Evolutionary conservation across 2,797 vertebrate genomes (phyloP), one percentile per base, ranked within the genome.

Genomic region (Myotis planiceps): DNA sequence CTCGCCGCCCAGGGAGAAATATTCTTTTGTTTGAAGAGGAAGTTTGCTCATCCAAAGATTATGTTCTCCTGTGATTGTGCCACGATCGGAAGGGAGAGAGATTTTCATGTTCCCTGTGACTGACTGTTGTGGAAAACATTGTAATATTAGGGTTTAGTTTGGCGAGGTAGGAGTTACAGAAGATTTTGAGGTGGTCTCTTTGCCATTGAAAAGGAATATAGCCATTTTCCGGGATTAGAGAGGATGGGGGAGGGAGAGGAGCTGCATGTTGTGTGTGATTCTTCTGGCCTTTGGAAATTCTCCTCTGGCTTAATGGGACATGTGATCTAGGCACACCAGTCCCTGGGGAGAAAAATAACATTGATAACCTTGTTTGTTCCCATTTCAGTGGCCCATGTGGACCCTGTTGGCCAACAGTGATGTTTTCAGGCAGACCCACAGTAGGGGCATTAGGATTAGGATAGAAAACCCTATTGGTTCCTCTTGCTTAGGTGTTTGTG

Each of bases 31-130:
- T 90, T 94, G 92, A 88, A 83, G 90, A 97, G 97, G 97, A 97
- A 97, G 96, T 92, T 86, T 95, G 91, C 72, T 97, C 95, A 95
- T 96, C 95, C 93, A 88, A 80, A 97, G 96, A 97, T 98, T 97
- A 97, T 89, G 93, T 78, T 90, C 88, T 90, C 89, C 95, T 89
- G 93, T 95, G 96, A 89, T 72, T 94, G 95, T 93, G 92, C 96
- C 92, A 87, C 53, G 55, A 89, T 95, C 53, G 49, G 92, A 97
- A 97, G 97, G 95, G 69, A 81, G 71, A 82, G 90, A 95, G 93
- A 95, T 95, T 97, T 96, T 88, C 96, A 68, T 0, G 14, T 87
- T 66, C 82, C 51, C 86, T 84, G 60, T 81, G 90, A 88, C 82
- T 34, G 55, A 95, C 68, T 94, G 75, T 88, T 95, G 92, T 94